A percentile compares a stretch with the other conserved stretches of the same genome.
Evolutionary conservation across 2,113 vertebrate species (phyloP).

Genomic region (Elgaria multicarinata): DNA sequence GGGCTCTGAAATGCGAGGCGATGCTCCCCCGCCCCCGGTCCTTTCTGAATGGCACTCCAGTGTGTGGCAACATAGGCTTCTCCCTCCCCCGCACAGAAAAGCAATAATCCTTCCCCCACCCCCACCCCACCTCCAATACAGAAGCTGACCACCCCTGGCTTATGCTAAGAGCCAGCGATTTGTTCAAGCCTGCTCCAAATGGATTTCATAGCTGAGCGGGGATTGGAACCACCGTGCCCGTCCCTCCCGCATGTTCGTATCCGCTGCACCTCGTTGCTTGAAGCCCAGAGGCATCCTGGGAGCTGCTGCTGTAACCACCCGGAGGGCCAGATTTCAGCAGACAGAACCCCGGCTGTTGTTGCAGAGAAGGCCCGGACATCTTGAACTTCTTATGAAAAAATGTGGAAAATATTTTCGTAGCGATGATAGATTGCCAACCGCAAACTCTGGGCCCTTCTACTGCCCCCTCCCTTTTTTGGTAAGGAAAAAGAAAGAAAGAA

Average conservation of each 20-base stretch:
- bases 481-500: slow-evolving; percentile 32
- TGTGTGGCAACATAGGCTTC: neutral
- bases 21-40: neutral
- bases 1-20: neutral
- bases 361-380: slow-evolving; percentile 64
- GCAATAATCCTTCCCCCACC: neutral
- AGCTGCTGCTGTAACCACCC: neutral
- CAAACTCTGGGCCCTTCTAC: slow-evolving; percentile 69
- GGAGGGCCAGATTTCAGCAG: neutral
- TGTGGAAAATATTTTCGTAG: slow-evolving; percentile 79
- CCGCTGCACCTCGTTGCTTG: neutral
- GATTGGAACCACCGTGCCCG: neutral
- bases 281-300: neutral
- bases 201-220: neutral
- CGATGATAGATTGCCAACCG: slow-evolving; percentile 71
- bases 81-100: neutral
- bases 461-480: neutral
- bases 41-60: neutral
- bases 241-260: neutral
- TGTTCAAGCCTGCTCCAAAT: no score
- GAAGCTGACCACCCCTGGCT: neutral
- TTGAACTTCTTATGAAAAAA: slow-evolving; percentile 81
- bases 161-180: neutral
- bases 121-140: no score
- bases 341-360: slow-evolving; percentile 13